Conservation (phyloP, 1,140 invertebrate genomes). For the Cepaea nemoralis region DNA sequence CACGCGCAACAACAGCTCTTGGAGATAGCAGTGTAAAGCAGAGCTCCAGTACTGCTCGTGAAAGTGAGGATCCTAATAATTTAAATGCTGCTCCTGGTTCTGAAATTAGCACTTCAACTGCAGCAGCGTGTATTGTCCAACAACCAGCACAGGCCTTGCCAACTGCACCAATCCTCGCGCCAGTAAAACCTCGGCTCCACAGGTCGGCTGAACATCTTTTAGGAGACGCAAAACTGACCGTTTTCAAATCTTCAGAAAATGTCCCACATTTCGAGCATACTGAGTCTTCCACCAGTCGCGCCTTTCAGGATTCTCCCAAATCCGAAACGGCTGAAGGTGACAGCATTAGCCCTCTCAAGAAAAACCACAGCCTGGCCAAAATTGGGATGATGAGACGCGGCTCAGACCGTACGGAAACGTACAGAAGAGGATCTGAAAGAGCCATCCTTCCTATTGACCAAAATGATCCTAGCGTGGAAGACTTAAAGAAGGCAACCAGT, state of each 20-base stretch:
- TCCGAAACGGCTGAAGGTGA: neutral
- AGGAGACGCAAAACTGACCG: constrained; percentile 13
- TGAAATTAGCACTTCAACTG: neutral
- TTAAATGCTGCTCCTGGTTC: no score
- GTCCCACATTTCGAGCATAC: constrained; percentile 2
- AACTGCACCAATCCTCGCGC: neutral
- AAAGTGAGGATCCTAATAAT: no score
- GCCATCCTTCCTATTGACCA: neutral
- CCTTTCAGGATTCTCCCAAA: neutral
- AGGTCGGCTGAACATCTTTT: constrained; percentile 31
- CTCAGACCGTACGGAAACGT: constrained; percentile 27
- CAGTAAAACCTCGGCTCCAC: constrained; percentile 30
- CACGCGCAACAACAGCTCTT: neutral
- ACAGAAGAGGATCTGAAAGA: constrained; percentile 19
- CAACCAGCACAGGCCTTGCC: neutral
- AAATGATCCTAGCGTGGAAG: constrained; percentile 38
- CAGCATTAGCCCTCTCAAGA: constrained; percentile 16
- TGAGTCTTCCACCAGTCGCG: neutral
- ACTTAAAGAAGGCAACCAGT: constrained; percentile 36
- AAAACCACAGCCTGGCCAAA: constrained; percentile 13
- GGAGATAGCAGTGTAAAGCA: neutral
- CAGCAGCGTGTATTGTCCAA: neutral
- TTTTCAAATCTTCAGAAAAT: constrained; percentile 28
- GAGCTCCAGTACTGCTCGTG: no score
- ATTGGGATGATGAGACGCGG: constrained; percentile 26